Evolutionary conservation across 2,888 invertebrate species (phyloP).

Genomic region (Catocala fraxini): DNA sequence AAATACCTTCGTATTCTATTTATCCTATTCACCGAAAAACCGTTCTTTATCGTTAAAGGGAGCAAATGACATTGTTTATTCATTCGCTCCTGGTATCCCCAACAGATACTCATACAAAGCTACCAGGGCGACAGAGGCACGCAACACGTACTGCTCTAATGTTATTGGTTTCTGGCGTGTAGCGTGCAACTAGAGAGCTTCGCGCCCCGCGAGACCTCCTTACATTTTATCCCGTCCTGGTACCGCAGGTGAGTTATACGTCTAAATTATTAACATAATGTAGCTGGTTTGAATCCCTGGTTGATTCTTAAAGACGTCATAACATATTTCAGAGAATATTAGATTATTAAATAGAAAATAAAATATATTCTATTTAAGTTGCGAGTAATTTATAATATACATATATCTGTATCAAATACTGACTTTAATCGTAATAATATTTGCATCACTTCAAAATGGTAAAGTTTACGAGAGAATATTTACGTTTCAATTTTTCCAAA

Average conservation of each 20-base stretch:
- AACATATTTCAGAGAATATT: slow-evolving; percentile 6
- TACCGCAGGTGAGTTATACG: slow-evolving; percentile 65
- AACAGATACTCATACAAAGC: slow-evolving; percentile 37
- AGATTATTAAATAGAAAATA: slow-evolving; percentile 5
- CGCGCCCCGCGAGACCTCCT: slow-evolving; percentile 71
- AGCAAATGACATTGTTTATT: slow-evolving; percentile 42
- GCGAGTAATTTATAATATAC: no score
- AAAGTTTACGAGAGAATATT: slow-evolving; percentile 31
- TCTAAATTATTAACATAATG: slow-evolving; percentile 71
- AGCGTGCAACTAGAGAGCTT: slow-evolving; percentile 57
- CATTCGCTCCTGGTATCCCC: slow-evolving; percentile 32
- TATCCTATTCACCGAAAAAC: slow-evolving; percentile 2
- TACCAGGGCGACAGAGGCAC: slow-evolving; percentile 68
- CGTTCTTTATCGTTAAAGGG: slow-evolving; percentile 17
- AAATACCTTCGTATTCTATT: neutral
- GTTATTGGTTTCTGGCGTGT: slow-evolving; percentile 76
- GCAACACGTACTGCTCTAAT: slow-evolving; percentile 76
- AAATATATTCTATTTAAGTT: no score
- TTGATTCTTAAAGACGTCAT: slow-evolving; percentile 23
- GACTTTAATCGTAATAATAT: slow-evolving; percentile 18
- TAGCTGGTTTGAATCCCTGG: slow-evolving; percentile 53
- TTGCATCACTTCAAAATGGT: slow-evolving; percentile 19
- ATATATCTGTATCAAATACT: neutral
- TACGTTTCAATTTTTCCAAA: slow-evolving; percentile 38
- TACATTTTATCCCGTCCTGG: slow-evolving; percentile 72